Percentiles rank a stretch among this genome's conserved stretches.
These are phyloP conservation scores for Kryptolebias marmoratus DNA, from an alignment of 2,113 vertebrate genomes.

Conservation along the genomic window DNA sequence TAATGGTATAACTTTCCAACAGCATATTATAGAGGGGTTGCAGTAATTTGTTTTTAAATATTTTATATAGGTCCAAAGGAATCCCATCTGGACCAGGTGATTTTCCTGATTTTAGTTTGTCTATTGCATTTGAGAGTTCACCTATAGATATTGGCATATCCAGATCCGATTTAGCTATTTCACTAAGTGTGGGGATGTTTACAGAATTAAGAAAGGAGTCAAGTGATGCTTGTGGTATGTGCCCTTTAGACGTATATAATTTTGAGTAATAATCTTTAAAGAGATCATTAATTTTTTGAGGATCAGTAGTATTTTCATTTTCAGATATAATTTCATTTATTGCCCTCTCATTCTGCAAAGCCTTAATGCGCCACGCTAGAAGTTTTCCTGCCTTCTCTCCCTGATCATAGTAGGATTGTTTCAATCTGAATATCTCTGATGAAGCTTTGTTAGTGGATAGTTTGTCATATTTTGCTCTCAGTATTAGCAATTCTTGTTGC, in stretches of 20 bases:
- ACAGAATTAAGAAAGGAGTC: not conserved
- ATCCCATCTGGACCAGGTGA: not conserved
- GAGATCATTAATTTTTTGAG: not conserved
- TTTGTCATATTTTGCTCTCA: fast-evolving
- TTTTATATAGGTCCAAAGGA: not conserved
- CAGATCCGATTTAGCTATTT: not conserved
- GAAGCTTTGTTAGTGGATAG: not conserved
- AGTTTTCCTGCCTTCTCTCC: not conserved
- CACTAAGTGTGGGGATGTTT: not conserved
- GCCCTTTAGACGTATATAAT: not conserved
- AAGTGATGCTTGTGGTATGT: fast-evolving
- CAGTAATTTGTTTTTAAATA: not conserved
- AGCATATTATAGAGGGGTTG: not conserved
- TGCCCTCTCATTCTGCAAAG: not conserved
- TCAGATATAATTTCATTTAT: not conserved
- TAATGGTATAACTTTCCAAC: fast-evolving
- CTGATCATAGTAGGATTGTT: not conserved
- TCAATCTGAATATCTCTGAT: not conserved
- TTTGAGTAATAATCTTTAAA: not conserved
- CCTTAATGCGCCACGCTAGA: not conserved
- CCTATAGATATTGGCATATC: not conserved
- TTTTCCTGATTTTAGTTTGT: not conserved
- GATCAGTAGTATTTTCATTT: not conserved
- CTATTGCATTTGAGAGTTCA: not conserved
- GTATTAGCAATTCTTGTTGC: not conserved